A percentile compares a stretch with the other conserved stretches of the same genome.
Evolutionary conservation across 2,113 vertebrate genomes (phyloP).

Genomic region (Arenaria interpres): DNA sequence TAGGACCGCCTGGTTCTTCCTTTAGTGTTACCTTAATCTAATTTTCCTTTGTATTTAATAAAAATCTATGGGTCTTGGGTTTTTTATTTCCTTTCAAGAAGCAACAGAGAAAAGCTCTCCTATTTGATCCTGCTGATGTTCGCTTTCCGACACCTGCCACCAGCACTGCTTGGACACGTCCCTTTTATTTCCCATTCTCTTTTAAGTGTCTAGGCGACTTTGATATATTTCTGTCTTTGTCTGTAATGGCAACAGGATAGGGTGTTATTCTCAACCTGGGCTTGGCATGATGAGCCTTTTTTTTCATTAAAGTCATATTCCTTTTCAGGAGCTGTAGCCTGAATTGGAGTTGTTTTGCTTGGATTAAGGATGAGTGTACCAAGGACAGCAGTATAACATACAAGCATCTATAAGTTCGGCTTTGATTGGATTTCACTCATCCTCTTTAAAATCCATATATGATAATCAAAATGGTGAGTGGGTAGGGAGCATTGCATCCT

Average conservation of each 20-base stretch:
- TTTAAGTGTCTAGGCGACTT: conserved; percentile 80
- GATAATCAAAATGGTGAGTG: conserved; percentile 26
- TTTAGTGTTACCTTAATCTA: conserved; percentile 38
- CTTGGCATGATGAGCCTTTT: conserved; percentile 74
- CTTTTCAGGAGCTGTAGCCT: conserved; percentile 51
- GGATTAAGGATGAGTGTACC: not conserved
- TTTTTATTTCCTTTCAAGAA: conserved; percentile 75
- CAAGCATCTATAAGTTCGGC: not conserved
- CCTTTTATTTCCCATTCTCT: conserved; percentile 85
- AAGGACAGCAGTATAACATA: not conserved
- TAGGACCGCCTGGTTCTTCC: not conserved
- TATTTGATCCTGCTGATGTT: conserved; percentile 80
- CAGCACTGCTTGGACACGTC: conserved; percentile 78
- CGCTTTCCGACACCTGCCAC: conserved; percentile 77
- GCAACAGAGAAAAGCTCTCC: conserved; percentile 73
- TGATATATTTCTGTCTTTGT: conserved; percentile 81
- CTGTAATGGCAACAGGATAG: conserved; percentile 77
- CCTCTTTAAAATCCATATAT: conserved; percentile 34
- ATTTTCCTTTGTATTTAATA: conserved; percentile 64
- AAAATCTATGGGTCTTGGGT: conserved; percentile 40
- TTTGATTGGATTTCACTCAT: conserved; percentile 28
- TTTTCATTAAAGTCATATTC: conserved; percentile 65
- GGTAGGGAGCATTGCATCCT: not conserved
- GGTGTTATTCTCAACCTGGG: conserved; percentile 74
- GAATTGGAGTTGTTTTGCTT: conserved; percentile 47